These are phyloP conservation scores for Drosophila stalkeri DNA, from an alignment of 2,888 invertebrate species.

Conservation along the genomic window DNA sequence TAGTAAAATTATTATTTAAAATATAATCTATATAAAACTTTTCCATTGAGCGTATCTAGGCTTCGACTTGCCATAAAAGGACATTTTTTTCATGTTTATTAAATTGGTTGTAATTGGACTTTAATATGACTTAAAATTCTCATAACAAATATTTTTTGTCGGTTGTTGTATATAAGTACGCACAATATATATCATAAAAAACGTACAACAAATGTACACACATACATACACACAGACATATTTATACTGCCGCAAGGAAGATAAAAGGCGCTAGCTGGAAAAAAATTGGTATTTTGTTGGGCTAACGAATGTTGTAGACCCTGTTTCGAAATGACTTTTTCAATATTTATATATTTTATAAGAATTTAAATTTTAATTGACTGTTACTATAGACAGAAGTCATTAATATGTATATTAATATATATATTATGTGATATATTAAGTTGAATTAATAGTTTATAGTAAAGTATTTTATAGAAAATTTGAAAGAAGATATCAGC, in stretches of 20 bases:
- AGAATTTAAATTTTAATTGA: background rate
- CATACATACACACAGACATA: slow-evolving; percentile 34
- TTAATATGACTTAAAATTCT: slow-evolving; percentile 81
- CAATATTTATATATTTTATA: background rate
- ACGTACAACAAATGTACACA: slow-evolving; percentile 33
- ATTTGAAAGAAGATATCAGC: background rate
- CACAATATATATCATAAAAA: slow-evolving; percentile 30
- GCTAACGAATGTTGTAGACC: background rate
- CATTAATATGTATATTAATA: background rate
- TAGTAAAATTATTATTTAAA: background rate
- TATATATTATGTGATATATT: too few relatives aligned
- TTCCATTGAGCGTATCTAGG: background rate
- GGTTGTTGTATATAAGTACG: background rate
- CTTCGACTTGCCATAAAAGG: background rate
- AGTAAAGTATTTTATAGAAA: too few relatives aligned
- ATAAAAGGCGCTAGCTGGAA: slow-evolving; percentile 1
- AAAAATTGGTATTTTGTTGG: background rate
- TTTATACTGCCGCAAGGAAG: slow-evolving; percentile 41
- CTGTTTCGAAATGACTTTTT: background rate
- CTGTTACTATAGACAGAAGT: background rate
- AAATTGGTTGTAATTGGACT: slow-evolving; percentile 80
- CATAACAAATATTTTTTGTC: slow-evolving; percentile 65
- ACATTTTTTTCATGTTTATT: slow-evolving; percentile 20
- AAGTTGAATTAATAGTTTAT: too few relatives aligned
- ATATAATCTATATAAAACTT: background rate